A percentile compares a stretch with the other conserved stretches of the same genome.
These are phyloP conservation scores for Rhodophaea formosa DNA, from an alignment of 2,888 invertebrate genomes.

Conservation along the genomic window DNA sequence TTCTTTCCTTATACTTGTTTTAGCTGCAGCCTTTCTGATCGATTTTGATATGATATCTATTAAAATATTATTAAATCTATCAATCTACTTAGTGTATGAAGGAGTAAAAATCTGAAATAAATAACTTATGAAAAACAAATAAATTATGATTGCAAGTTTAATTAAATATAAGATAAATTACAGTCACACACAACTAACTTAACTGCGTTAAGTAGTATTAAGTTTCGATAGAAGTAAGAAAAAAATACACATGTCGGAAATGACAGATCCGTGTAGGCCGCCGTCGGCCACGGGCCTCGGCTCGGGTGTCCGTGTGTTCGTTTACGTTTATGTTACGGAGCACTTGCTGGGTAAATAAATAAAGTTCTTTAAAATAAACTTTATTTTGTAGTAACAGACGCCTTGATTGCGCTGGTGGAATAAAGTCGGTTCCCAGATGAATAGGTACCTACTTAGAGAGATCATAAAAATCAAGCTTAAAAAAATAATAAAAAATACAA, in stretches of 20 bases:
- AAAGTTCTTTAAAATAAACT: slow-evolving; percentile 73
- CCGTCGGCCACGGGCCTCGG: slow-evolving; percentile 36
- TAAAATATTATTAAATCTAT: too few relatives aligned
- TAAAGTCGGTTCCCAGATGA: background rate
- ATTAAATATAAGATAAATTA: too few relatives aligned
- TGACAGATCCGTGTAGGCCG: slow-evolving; percentile 34
- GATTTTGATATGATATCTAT: too few relatives aligned
- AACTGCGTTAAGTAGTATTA: background rate
- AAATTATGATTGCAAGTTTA: too few relatives aligned
- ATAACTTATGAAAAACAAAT: too few relatives aligned
- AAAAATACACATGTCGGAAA: slow-evolving; percentile 51
- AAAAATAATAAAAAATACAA: too few relatives aligned
- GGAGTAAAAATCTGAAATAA: too few relatives aligned
- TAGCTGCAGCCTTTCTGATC: too few relatives aligned
- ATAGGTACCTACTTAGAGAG: background rate
- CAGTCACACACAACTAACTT: too few relatives aligned
- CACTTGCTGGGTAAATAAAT: slow-evolving; percentile 78
- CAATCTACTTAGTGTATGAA: too few relatives aligned
- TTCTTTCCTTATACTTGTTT: too few relatives aligned
- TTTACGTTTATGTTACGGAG: slow-evolving; percentile 74
- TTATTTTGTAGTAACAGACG: background rate
- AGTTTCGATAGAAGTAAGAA: slow-evolving; percentile 32
- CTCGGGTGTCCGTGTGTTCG: slow-evolving; percentile 48
- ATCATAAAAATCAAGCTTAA: too few relatives aligned
- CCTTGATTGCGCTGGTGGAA: background rate